Evolutionary conservation across 2,888 invertebrate species (phyloP), one percentile per base, ranked within the genome.

Genomic region (Cephus rjabovi): DNA sequence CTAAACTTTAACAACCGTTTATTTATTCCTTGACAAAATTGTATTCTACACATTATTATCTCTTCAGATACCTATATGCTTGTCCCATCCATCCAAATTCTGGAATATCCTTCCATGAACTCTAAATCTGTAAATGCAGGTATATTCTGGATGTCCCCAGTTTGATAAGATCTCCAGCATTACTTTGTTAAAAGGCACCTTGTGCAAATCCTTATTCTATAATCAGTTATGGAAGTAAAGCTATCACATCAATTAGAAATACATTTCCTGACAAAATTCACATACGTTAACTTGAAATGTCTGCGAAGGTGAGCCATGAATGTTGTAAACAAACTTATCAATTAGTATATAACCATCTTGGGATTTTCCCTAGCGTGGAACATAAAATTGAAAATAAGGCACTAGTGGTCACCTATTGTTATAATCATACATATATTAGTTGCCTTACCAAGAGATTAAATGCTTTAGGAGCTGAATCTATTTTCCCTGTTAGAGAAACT

Each of bases 381-480:
- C 9, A 23, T 23, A 56, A 56, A 23, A 56, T 9, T 9, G 9
- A 56, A 56, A 6, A 23, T 56, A 40, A 40, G 15, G 40, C 9
- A 56, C 56, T 9, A 56, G 23, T 11, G 11, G 12, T 71, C 30
- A 15, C 11, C 11, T 70, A 12, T 6, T 70, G 11, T 75, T 75
- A 2, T 11, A 69, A 40, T 34, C 2, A 30, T 40, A 30, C 11
- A 34, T 76, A 71, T 31, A 31, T 56, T 56, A 9, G 15, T 12
- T 30, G 12, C 74, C 83, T 85, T 82, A 89, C 90, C 69, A 83
- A 80, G 31, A 91, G 82, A 23, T 82, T 77, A 77, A 95, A 93
- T 76, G 92, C 90, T 83, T 92, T 93, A 1, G 94, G 94, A 33
- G 94, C 94, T 80, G 93, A 93, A 84, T 93, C 92, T 76, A 94